A percentile compares a stretch with the other conserved stretches of the same genome.
Conservation (phyloP, 2,888 invertebrate species). For the Neoascia interrupta region DNA sequence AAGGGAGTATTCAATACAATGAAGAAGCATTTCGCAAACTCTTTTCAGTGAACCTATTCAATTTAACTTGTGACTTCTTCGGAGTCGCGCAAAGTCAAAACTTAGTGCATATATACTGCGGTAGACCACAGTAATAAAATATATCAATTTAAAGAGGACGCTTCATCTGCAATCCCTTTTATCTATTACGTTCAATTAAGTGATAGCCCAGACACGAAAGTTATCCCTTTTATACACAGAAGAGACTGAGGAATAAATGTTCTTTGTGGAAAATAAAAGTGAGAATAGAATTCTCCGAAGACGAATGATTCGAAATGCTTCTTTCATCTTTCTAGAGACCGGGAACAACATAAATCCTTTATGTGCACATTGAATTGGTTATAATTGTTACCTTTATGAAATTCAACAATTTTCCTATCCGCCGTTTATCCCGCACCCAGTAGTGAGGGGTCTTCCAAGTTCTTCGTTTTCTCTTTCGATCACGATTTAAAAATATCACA, state of each 20-base stretch:
- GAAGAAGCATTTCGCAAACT: no score
- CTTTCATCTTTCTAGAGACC: background rate
- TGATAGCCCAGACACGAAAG: slow-evolving; percentile 49
- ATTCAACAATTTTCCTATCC: slow-evolving; percentile 30
- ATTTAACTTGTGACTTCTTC: no score
- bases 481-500: slow-evolving; percentile 61
- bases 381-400: slow-evolving; percentile 63
- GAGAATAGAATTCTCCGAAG: slow-evolving; percentile 33
- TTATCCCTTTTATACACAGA: slow-evolving; percentile 25
- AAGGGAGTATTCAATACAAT: no score
- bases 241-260: no score
- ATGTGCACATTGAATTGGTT: slow-evolving; percentile 29
- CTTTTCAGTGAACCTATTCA: no score
- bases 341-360: slow-evolving; percentile 51
- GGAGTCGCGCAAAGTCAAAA: no score
- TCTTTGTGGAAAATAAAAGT: no score
- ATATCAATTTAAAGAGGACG: no score
- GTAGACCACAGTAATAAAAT: no score
- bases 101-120: no score
- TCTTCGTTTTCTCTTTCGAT: slow-evolving; percentile 34
- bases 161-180: slow-evolving; percentile 22
- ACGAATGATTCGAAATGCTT: slow-evolving; percentile 45
- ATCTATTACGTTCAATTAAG: slow-evolving; percentile 61
- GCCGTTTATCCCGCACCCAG: background rate
- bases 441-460: background rate